phyloP scores from a whole-genome alignment of 2,113 vertebrate species.

The Todiramphus saurophagus region DNA sequence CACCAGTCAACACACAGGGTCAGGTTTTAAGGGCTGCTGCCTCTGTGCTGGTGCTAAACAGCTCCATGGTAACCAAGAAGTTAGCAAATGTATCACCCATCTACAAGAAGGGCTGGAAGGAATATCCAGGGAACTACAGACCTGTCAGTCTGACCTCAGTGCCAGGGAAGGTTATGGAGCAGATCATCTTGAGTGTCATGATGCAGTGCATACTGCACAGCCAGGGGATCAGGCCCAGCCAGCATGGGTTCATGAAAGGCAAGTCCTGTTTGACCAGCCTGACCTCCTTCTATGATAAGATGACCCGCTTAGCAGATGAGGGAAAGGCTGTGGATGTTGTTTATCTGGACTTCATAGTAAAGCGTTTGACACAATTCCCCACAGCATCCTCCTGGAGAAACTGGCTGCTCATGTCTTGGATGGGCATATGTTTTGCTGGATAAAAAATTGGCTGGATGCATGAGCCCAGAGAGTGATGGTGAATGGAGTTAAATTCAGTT shows the following conservation, averaged over 20 bases:
- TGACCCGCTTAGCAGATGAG: neutral
- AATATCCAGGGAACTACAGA: neutral
- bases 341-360: too few species aligned
- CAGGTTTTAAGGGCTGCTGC: neutral
- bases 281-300: neutral
- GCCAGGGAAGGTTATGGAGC: neutral
- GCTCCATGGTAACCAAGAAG: fast-evolving
- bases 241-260: neutral
- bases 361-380: too few species aligned
- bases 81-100: neutral
- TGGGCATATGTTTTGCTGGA: too few species aligned
- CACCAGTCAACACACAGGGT: fast-evolving
- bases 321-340: neutral
- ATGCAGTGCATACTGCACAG: neutral
- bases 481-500: too few species aligned
- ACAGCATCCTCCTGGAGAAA: too few species aligned
- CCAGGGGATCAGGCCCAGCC: neutral
- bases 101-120: neutral
- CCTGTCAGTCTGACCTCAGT: neutral
- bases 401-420: too few species aligned
- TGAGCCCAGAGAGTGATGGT: too few species aligned
- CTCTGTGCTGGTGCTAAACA: neutral
- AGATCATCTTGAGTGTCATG: neutral
- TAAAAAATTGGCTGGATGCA: too few species aligned
- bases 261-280: neutral